Conservation (phyloP, 1,140 invertebrate species). For the Meloidogyne exigua region DNA sequence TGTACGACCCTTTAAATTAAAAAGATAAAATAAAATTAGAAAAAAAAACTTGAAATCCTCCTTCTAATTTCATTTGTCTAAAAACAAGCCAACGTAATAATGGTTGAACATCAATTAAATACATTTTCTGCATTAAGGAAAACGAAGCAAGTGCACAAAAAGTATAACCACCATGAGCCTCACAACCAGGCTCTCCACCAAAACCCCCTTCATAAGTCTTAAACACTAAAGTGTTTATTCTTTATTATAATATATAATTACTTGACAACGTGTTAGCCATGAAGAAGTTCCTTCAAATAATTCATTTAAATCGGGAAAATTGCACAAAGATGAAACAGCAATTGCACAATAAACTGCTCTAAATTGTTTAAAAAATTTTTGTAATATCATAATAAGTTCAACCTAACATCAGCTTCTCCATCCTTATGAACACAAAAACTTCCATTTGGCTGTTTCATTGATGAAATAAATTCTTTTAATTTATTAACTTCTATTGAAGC, state of each 20-base stretch:
- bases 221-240: constrained; percentile 69
- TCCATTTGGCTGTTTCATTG: constrained; percentile 76
- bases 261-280: constrained; percentile 72
- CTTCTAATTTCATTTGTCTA: constrained; percentile 66
- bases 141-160: constrained; percentile 91
- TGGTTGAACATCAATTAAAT: constrained; percentile 33
- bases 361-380: background rate
- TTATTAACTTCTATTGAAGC: constrained; percentile 77
- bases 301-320: constrained; percentile 24
- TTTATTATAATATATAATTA: constrained; percentile 1
- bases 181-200: constrained; percentile 85
- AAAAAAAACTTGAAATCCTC: constrained; percentile 65
- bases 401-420: constrained; percentile 82
- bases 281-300: constrained; percentile 71
- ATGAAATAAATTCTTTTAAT: constrained; percentile 72
- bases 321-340: constrained; percentile 68
- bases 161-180: constrained; percentile 96
- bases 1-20: constrained; percentile 70
- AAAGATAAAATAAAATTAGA: background rate
- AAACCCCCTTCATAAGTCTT: constrained; percentile 99
- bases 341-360: constrained; percentile 87
- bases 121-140: constrained; percentile 72
- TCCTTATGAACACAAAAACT: constrained; percentile 81
- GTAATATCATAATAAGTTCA: background rate
- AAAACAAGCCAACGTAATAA: constrained; percentile 64